Base-by-base conservation (phyloP, 2,888 invertebrate species). In the Orthosia gracilis region DNA sequence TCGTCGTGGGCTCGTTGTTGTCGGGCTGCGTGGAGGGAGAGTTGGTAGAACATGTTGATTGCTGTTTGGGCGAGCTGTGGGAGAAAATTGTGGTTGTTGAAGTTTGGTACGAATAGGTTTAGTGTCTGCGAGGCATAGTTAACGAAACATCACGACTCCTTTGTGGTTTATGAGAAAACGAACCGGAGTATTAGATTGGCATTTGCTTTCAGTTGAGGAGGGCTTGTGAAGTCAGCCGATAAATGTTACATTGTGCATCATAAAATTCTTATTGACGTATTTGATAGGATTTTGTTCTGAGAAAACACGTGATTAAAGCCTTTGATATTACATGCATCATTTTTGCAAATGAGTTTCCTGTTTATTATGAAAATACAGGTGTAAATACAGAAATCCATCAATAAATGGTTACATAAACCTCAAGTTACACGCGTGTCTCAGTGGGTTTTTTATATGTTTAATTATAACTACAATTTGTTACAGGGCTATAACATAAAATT, bases 1-100 rank as follows among this genome's bases (percentile, higher is more conserved):
- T 96, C 94, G 78, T 96, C 96, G 76, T 95, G 95, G 0, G 94
- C 96, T 0, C 94, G 90, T 65, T 96, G 96, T 57, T 96, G 96
- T 0, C 91, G 92, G 0, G 96, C 96, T 0, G 96, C 94, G 90
- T 96, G 93, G 0, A 96, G 91, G 0, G 96, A 95, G 0, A 96
- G 90, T 23, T 96, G 94, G 91, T 95, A 93, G 86, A 96, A 92
- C 92, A 94, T 93, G 83, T 91, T 92, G 0, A 96, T 80, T 0
- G 96, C 95, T 73, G 96, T 93, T 85, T 96, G 96, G 49, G 94
- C 94, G 0, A 96, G 91, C 96, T 96, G 91, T 4, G 77, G 82
- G 4, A 54, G 9, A 63, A 62, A 62, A 17, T 50, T 12, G 67
- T 54, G 54, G 45, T 64, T 52, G 21, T 5, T 49, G 21, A 15